Percentiles rank a stretch among this genome's conserved stretches.
Conservation (phyloP, 2,888 invertebrate genomes). For the Patella depressa region DNA sequence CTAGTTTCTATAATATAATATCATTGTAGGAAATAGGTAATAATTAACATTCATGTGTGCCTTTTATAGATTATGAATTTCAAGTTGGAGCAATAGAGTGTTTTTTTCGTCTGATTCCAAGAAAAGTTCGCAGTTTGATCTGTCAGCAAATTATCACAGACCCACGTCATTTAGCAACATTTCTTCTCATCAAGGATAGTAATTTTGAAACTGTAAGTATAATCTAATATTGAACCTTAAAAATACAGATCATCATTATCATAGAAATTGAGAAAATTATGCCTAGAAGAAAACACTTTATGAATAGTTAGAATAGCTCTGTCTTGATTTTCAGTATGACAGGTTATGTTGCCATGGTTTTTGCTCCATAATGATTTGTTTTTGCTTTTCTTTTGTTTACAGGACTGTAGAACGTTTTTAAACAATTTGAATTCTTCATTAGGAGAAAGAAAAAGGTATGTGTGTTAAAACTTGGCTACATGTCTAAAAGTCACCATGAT, state of each 20-base stretch:
- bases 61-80: constrained; percentile 59
- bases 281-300: no score
- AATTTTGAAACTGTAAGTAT: constrained; percentile 61
- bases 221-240: not conserved
- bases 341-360: no score
- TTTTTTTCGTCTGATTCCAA: constrained; percentile 55
- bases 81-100: constrained; percentile 60
- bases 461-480: not conserved
- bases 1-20: no score
- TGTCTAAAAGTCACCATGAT: not conserved
- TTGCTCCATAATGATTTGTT: not conserved
- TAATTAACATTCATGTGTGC: not conserved
- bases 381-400: constrained; percentile 19
- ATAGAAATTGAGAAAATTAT: no score
- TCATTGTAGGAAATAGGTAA: no score
- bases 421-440: constrained; percentile 45
- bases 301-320: no score
- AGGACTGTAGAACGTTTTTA: constrained; percentile 56
- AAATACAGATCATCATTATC: not conserved
- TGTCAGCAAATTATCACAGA: constrained; percentile 38
- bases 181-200: constrained; percentile 50
- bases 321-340: no score
- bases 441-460: not conserved
- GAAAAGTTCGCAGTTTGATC: constrained; percentile 41
- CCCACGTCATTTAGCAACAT: constrained; percentile 27